Conservation (phyloP, 2,113 vertebrate species). For the Oceanites oceanicus region DNA sequence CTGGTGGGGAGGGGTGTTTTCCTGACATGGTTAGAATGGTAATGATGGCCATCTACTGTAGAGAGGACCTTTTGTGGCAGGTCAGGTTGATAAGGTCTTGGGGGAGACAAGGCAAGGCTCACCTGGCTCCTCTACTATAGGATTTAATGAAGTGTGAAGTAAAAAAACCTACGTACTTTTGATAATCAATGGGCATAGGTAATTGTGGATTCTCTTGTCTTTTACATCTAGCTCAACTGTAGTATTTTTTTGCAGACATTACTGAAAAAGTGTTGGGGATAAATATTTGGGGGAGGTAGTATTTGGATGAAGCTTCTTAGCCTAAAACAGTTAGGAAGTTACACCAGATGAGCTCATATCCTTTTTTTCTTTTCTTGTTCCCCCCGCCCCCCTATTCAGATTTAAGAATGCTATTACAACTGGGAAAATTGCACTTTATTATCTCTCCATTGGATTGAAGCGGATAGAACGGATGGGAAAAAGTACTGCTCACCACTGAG, state of each 20-base stretch:
- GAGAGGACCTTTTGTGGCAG: background rate
- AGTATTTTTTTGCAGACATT: background rate
- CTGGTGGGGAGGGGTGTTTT: background rate
- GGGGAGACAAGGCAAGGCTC: background rate
- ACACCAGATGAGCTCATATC: background rate
- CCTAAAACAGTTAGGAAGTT: background rate
- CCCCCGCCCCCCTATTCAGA: rapidly evolving
- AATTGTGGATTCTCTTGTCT: background rate
- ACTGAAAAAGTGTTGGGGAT: background rate
- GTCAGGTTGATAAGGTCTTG: background rate
- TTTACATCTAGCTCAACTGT: background rate
- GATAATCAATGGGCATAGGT: background rate
- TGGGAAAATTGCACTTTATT: background rate
- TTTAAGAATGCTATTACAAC: rapidly evolving
- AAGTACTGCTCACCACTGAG: background rate
- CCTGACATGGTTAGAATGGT: background rate
- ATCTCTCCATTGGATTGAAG: background rate
- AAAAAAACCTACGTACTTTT: background rate
- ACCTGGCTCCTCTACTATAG: background rate
- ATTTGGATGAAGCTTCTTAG: background rate
- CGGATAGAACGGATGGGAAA: background rate
- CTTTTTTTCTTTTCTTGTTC: background rate
- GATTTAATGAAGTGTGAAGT: background rate
- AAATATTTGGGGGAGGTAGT: background rate
- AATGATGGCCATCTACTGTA: background rate